phyloP scores from a whole-genome alignment of 2,888 invertebrate genomes.

The Adineta ricciae region DNA sequence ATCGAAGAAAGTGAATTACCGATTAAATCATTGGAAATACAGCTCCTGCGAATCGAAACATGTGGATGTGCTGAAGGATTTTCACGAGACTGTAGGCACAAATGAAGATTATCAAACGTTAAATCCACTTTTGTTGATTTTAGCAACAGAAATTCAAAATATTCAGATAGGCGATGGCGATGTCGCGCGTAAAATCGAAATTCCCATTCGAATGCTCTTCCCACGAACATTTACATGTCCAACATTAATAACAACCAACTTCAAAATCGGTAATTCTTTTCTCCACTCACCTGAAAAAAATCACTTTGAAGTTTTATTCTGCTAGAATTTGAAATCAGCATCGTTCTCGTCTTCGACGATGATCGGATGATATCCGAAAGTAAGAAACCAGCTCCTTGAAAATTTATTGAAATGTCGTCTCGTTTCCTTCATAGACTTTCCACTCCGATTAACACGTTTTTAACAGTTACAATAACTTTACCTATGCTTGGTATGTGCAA shows the following conservation, averaged over 20 bases:
- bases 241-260: conserved; percentile 74
- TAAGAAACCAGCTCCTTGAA: neutral
- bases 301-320: conserved; percentile 39
- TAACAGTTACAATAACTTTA: neutral
- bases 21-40: conserved; percentile 83
- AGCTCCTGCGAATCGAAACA: conserved; percentile 83
- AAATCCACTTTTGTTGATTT: conserved; percentile 36
- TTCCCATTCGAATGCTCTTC: conserved; percentile 88
- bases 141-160: conserved; percentile 93
- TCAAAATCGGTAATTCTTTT: conserved; percentile 71
- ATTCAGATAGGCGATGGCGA: conserved; percentile 92
- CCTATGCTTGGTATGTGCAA: neutral
- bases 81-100: conserved; percentile 67
- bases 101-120: no score
- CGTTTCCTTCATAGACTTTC: neutral
- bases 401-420: neutral
- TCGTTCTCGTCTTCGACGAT: conserved; percentile 80
- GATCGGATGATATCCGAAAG: conserved; percentile 83
- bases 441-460: conserved; percentile 20
- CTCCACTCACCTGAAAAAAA: neutral
- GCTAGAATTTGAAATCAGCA: conserved; percentile 85
- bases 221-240: conserved; percentile 89
- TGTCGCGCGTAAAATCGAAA: conserved; percentile 65
- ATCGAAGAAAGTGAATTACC: conserved; percentile 70
- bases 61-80: conserved; percentile 70